Evolutionary conservation across 2,888 invertebrate species (phyloP).

Genomic region (Carterocephalus palaemon): DNA sequence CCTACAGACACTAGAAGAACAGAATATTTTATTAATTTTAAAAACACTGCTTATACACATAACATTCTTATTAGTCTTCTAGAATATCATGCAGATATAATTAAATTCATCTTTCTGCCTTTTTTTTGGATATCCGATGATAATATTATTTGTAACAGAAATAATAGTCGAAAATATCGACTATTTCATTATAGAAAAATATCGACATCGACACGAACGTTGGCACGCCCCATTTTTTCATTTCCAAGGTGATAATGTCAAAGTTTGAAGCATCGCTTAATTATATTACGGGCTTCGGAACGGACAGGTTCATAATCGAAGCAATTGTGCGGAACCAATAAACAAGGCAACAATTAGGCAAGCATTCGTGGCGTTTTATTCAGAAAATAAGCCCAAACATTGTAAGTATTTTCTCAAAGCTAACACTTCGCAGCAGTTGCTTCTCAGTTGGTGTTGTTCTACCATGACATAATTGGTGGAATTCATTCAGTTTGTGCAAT

Average conservation of each 20-base stretch:
- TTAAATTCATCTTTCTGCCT: no score
- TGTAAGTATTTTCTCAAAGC: slow-evolving; percentile 30
- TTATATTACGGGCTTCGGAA: slow-evolving; percentile 44
- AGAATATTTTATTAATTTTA: no score
- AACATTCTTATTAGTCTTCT: no score
- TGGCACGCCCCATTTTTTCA: slow-evolving; percentile 35
- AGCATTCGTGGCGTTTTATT: slow-evolving; percentile 33
- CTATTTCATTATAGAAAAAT: neutral
- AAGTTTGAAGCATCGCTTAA: slow-evolving; percentile 63
- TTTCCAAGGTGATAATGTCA: slow-evolving; percentile 58
- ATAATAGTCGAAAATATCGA: no score
- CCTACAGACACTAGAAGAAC: no score
- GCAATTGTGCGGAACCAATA: slow-evolving; percentile 68
- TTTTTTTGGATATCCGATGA: no score
- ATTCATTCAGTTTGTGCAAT: neutral
- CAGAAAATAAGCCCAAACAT: slow-evolving; percentile 40
- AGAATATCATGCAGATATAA: no score
- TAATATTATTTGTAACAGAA: no score
- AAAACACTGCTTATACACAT: no score
- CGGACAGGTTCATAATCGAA: slow-evolving; percentile 51
- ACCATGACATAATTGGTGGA: neutral
- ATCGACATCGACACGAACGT: slow-evolving; percentile 16
- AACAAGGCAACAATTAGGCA: slow-evolving; percentile 51
- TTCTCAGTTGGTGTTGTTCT: neutral
- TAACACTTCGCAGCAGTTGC: slow-evolving; percentile 1